These are phyloP conservation scores for Sitta carolinensis DNA, from an alignment of 2,797 vertebrate genomes.

Conservation along the genomic window DNA sequence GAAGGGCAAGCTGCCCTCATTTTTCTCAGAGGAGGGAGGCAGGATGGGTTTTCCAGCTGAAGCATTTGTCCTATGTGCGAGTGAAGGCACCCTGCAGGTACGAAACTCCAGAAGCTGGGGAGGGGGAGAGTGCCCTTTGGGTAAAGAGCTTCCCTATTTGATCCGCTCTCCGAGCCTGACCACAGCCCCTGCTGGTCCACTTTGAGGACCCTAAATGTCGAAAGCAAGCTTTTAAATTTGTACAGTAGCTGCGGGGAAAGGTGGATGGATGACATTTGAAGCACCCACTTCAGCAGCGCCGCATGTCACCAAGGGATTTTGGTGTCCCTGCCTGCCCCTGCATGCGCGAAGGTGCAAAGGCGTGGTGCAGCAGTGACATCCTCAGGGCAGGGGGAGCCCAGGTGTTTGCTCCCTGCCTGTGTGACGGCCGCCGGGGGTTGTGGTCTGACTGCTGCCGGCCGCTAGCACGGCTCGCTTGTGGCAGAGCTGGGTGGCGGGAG, in stretches of 20 bases:
- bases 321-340: not conserved
- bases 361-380: not conserved
- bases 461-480: rapidly evolving
- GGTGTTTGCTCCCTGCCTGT: not conserved
- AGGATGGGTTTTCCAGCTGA: not conserved
- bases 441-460: not conserved
- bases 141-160: not conserved
- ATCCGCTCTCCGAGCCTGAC: not conserved
- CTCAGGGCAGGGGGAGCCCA: not conserved
- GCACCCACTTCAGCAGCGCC: not conserved
- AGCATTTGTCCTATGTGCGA: not conserved
- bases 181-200: not conserved
- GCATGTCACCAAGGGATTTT: not conserved
- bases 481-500: not conserved
- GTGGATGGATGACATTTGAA: not conserved
- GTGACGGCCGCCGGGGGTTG: not conserved
- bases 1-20: not conserved
- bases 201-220: not conserved
- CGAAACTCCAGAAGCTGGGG: not conserved
- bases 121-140: not conserved
- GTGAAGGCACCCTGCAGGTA: not conserved
- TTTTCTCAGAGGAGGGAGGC: not conserved
- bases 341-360: rapidly evolving
- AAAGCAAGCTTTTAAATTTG: not conserved
- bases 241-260: not conserved